Evolutionary conservation across 2,113 vertebrate genomes (phyloP), one percentile per base, ranked within the genome.

Genomic region (Podarcis raffonei): DNA sequence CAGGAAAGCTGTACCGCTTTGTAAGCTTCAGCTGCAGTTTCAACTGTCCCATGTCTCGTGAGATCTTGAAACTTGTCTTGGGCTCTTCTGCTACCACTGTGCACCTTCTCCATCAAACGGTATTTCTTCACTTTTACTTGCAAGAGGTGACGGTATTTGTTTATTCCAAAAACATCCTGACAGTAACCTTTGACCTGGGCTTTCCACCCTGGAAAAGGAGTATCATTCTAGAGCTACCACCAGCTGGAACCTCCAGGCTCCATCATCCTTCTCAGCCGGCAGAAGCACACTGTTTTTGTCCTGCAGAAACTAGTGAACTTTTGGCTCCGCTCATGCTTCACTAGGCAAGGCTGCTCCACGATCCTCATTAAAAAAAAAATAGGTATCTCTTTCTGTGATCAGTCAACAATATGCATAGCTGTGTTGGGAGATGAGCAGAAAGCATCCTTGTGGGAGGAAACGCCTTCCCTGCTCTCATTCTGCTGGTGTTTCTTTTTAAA

Each of bases 161-260:
- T 81, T 30, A 74, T 81, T n/a, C 2, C 0, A n/a, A n/a, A 0
- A 4, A 89, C 91, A 62, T 89, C 90, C 59, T 12, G 4, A 0
- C 5, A 6, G 27, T n/a, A 12, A 37, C 80, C 20, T 42, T 62
- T 65, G 84, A 85, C 80, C 20, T 13, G 81, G 77, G 83, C 77
- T 15, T 0, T 22, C 65, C 59, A 57, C 75, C 0, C 0, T 39
- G 3, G 18, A 18, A 27, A 22, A 11, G 37, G 7, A 87, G 66
- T 69, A 77, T 62, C 62, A 32, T 13, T 42, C 66, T 32, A 48
- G 42, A 48, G 85, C 0, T 69, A 6, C 4, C 4, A 2, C 62
- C 0, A 66, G 4, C 6, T 62, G 8, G 1, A 0, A 1, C 0
- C 6, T 4, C 5, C 27, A 23, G 0, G 74, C 80, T 18, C 18